Base-by-base conservation (phyloP, 2,113 vertebrate genomes). In the Uria lomvia region DNA sequence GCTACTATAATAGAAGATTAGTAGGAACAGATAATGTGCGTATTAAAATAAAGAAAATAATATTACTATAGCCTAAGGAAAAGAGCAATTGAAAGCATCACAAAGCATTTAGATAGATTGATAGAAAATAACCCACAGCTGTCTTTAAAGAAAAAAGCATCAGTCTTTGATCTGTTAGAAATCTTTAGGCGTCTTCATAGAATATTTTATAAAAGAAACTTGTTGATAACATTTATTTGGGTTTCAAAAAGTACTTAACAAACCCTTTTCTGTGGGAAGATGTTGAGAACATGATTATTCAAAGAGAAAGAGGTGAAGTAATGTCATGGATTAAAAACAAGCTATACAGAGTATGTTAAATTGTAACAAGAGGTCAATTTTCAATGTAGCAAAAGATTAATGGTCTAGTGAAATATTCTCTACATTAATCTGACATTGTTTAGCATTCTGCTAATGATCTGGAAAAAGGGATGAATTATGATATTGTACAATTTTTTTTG, bases 371-470 rank as follows among this genome's bases (percentile, higher is more conserved):
- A 92, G 47, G 76, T 88, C 68, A 80, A 36, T 83, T 91, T 92
- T 96, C 56, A 91, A 75, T 1, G 2, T 40, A 63, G 47, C 2
- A 86, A 47, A 93, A 86, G 59, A 95, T 72, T 84, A 93, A 86
- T 45, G 19, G 7, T 52, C 47, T 84, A 75, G 16, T n/a, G 40
- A 74, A 90, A 86, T 77, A 91, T 59, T 80, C 34, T 71, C 30
- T 52, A 17, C 56, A 89, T 49, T 91, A 89, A 56, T 71, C 14
- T 81, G 68, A 77, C 62, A n/a, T 32, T 93, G 18, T 85, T 90
- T 83, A 90, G 86, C n/a, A 93, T 91, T 67, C 18, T 87, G 38
- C 40, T 93, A 95, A 95, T 86, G 34, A 86, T 58, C 68, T 87
- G 60, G 52, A 94, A 95, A 91, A 92, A 36, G 4, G 4, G 27